Evolutionary conservation across 2,113 vertebrate genomes (phyloP), one percentile per base, ranked within the genome.

Genomic region (Siniperca knerii): DNA sequence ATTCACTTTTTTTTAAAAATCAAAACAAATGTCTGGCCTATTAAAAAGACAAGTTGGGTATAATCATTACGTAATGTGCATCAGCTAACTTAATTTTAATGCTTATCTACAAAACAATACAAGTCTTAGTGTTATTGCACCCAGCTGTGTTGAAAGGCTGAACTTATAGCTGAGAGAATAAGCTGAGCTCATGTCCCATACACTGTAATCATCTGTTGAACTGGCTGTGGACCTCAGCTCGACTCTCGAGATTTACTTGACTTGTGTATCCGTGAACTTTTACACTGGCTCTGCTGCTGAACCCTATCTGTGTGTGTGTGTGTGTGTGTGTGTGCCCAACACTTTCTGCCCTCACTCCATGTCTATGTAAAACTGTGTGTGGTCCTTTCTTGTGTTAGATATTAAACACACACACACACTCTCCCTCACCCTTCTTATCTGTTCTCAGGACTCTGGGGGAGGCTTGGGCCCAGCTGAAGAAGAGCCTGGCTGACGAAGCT

Each of bases 401-500:
- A 62, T 79, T 81, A 85, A 90, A 68, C 69, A 29, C 58, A n/a
- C 46, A 62, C 50, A 25, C 35, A 37, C 62, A 42, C 75, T 48
- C 67, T 15, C 23, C 55, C 44, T 75, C 35, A 23, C 40, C 13
- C 60, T 73, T 8, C 50, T 87, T 66, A 62, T 88, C 85, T 93
- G 35, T 74, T 80, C 65, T 57, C 93, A 99, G 98, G 64, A 99
- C 98, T 12, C 92, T 99, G 25, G 98, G 98, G 81, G 97, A 99
- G 77, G 97, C 98, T 1, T 99, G 98, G 98, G 95, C 96, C 54
- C 98, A 99, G 88, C 95, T 99, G 62, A 99, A 99, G 96, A 98
- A 97, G 92, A 99, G 98, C 85, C 94, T 99, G 33, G 95, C 97
- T 4, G 98, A 99, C 3, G 98, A 99, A 86, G 97, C 98, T 0